Percentiles rank a stretch among this genome's conserved stretches.
These are phyloP conservation scores for Nothocercus nigrocapillus DNA, from an alignment of 2,113 vertebrate species.

Conservation along the genomic window DNA sequence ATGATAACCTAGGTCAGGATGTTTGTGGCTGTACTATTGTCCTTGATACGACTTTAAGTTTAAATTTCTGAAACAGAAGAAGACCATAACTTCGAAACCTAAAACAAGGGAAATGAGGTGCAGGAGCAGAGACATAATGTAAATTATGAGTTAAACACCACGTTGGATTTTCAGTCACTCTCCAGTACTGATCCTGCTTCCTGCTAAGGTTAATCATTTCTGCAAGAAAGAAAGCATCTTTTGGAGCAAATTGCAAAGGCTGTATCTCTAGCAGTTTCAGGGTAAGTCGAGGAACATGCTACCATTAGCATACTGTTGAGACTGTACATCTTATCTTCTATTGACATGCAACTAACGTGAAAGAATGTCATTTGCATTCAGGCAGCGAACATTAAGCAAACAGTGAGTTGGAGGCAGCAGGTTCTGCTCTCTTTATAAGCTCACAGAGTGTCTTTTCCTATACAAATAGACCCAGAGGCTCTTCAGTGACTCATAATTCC, in stretches of 20 bases:
- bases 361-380: constrained; percentile 15
- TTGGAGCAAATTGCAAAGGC: not conserved
- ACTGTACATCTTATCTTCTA: not conserved
- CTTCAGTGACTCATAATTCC: not conserved
- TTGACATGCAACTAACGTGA: not conserved
- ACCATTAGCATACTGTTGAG: not conserved
- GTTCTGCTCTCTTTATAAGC: not conserved
- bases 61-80: not conserved
- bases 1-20: not conserved
- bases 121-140: not conserved
- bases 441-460: not conserved
- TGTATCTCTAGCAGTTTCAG: not conserved
- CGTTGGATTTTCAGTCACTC: not conserved
- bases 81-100: not conserved
- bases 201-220: not conserved
- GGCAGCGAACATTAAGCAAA: not conserved
- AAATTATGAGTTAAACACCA: not conserved
- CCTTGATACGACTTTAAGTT: not conserved
- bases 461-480: not conserved
- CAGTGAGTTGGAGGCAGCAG: not conserved
- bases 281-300: not conserved
- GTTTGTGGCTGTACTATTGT: not conserved
- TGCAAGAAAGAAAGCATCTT: not conserved
- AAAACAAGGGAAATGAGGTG: not conserved
- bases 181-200: not conserved